Percentiles rank a stretch among this genome's conserved stretches.
Conservation (phyloP, 1,140 invertebrate genomes). For the Phortica variegata region DNA sequence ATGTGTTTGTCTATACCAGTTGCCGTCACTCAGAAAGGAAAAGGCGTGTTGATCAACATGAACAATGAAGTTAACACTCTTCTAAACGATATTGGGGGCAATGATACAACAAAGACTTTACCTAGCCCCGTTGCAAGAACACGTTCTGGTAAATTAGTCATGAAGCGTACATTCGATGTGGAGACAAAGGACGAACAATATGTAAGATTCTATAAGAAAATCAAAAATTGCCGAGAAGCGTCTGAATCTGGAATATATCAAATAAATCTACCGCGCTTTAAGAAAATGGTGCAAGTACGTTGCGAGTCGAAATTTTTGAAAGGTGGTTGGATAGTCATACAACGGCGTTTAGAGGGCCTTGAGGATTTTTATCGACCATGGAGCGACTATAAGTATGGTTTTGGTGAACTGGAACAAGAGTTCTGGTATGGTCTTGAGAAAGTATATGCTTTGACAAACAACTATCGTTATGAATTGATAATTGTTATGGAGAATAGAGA, state of each 20-base stretch:
- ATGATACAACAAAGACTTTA: too few relatives aligned
- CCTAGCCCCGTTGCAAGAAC: too few relatives aligned
- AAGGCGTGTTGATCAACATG: too few relatives aligned
- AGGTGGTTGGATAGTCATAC: slow-evolving; percentile 57
- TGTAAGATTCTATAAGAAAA: too few relatives aligned
- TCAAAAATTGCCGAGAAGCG: not conserved
- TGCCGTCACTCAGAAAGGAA: too few relatives aligned
- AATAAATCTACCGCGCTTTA: not conserved
- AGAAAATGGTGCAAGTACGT: not conserved
- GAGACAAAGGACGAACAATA: too few relatives aligned
- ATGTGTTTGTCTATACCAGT: too few relatives aligned
- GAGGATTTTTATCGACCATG: slow-evolving; percentile 37
- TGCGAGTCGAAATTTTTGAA: not conserved
- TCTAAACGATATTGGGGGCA: too few relatives aligned
- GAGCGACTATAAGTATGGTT: slow-evolving; percentile 53
- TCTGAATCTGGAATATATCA: not conserved
- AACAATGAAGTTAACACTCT: too few relatives aligned
- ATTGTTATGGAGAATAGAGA: slow-evolving; percentile 59
- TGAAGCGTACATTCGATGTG: too few relatives aligned
- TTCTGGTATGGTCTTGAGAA: slow-evolving; percentile 3
- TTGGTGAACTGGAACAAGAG: slow-evolving; percentile 58
- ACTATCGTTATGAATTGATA: slow-evolving; percentile 17
- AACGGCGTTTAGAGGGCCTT: slow-evolving; percentile 63
- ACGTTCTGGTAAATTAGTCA: too few relatives aligned
- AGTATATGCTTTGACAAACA: not conserved